Base-by-base conservation (phyloP, 92 coral and sea anemone species). In the Galaxea fascicularis region DNA sequence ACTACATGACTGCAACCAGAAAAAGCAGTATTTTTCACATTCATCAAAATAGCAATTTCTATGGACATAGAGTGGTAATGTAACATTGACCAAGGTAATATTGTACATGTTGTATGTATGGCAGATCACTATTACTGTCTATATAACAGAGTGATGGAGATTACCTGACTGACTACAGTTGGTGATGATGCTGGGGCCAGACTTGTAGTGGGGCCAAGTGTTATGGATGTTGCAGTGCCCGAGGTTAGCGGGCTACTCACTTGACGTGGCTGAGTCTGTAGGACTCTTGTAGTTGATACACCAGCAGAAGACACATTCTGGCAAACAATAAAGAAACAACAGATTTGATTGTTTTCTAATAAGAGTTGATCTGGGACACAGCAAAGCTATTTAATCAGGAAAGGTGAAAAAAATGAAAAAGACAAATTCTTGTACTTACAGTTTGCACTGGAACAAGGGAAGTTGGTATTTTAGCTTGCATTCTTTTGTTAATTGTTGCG, bases 401-500 rank as follows among this genome's bases (percentile, higher is more conserved):
- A 12, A 29, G 4, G 20, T 2, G 10, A 65, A 4, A 20, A 67
- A 18, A 29, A 10, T 24, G 6, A 44, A 17, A 53, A 49, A 73
- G 27, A 41, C 31, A 4, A 27, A 9, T 79, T 12, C 4, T 18
- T 66, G 26, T 30, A 80, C 92, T 82, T 80, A 82, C 98, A 35
- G 94, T 53, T 73, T 89, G 93, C 39, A 83, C 93, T 81, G 89
- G 93, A 30, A 89, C 87, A 18, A 93, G 78, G 10, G 96, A 62
- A 39, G 94, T 87, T 28, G 92, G 90, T 11, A 73, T 73, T 87
- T 95, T 98, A 58, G 65, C 88, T 71, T 95, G 97, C 97, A 97
- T 95, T 30, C 98, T 80, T 68, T 97, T 95, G 88, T 97, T 97
- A 66, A 97, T 97, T 26, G 97, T 85, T 31, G 98, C 99, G 89